A percentile compares a stretch with the other conserved stretches of the same genome.
phyloP scores from a whole-genome alignment of 2,113 vertebrate species.

The Tetrao urogallus region DNA sequence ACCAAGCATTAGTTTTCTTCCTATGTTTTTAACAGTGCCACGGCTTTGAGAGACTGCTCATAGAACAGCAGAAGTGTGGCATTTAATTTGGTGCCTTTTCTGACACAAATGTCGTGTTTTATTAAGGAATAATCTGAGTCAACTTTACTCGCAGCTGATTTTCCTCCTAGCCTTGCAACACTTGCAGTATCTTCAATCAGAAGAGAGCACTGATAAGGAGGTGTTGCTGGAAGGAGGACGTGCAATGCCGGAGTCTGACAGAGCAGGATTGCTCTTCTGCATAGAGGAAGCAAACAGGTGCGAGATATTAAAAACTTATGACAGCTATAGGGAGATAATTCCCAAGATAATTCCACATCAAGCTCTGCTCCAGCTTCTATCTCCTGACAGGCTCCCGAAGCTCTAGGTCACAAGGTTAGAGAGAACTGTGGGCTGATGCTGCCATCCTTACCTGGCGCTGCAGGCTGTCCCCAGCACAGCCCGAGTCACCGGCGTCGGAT shows the following conservation, averaged over 20 bases:
- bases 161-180: neutral
- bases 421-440: neutral
- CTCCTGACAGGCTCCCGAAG: neutral
- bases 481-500: neutral
- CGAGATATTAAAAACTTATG: slow-evolving; percentile 21
- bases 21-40: neutral
- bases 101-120: neutral
- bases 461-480: neutral
- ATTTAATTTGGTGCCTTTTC: neutral
- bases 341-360: neutral
- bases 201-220: neutral
- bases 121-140: neutral
- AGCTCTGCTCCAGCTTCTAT: neutral
- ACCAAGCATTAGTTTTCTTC: neutral
- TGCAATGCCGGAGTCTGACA: accelerated
- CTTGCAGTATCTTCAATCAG: neutral
- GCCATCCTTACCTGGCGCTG: neutral
- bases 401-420: slow-evolving; percentile 16
- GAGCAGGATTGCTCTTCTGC: neutral
- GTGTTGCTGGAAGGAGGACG: neutral
- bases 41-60: neutral
- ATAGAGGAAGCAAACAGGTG: neutral
- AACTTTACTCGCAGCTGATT: neutral
- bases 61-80: neutral
- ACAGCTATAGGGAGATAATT: slow-evolving; percentile 12